Evolutionary conservation across 2,888 invertebrate species (phyloP), one percentile per base, ranked within the genome.

Genomic region (Napeogenes sylphis): DNA sequence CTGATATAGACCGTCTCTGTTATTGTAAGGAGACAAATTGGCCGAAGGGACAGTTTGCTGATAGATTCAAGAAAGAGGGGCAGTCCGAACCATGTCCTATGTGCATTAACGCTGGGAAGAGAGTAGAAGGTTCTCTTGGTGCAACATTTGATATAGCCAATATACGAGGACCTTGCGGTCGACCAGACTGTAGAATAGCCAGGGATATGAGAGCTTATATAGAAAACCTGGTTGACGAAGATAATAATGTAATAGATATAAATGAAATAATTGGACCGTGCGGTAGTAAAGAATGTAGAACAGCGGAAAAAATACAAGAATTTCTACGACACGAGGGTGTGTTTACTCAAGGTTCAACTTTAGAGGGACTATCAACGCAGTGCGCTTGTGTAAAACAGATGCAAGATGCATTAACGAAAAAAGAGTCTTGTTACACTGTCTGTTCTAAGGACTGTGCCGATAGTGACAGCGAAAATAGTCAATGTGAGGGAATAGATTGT

Each of bases 131-230:
- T 4, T 62, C 65, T 32, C 63, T 69, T 8, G 77, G 72, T 5
- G 71, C 74, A n/a, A 79, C 77, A 14, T 86, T 87, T 62, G 86
- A 90, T 68, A 76, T 89, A 68, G 85, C 83, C 56, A 87, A 88
- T 62, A 84, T 90, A 66, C 79, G 85, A 77, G 90, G 90, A 2
- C 89, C 88, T 47, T 90, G 90, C 63, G 90, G 90, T 6, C 83
- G 74, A 73, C 71, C 79, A n/a, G 88, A 90, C 63, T 90, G 90
- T 60, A 83, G 79, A 75, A 83, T 90, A 71, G 90, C 89, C 12
- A 83, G 87, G 75, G 81, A 84, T 62, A 74, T 90, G 65, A 78
- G 85, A 70, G 81, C 81, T 30, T 90, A 88, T 65, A 84, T 90
- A 45, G 85, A 87, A 76, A 82, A 81, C 57, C 77, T 89, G 3